These are phyloP conservation scores for Xyrauchen texanus DNA, from an alignment of 2,113 vertebrate genomes.

Conservation along the genomic window DNA sequence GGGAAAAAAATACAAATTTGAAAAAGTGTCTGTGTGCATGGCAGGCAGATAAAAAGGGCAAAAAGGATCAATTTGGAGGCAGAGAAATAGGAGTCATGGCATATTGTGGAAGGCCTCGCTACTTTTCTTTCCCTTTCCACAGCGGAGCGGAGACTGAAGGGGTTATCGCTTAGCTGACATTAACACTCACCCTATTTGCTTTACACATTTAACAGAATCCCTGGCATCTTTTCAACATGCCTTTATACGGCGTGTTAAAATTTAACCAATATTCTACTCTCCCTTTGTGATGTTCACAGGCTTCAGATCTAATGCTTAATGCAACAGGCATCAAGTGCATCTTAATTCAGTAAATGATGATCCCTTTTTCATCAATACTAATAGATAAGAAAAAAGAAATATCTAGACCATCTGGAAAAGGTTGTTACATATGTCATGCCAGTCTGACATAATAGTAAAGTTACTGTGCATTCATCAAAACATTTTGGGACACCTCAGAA, in stretches of 20 bases:
- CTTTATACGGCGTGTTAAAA: constrained; percentile 26
- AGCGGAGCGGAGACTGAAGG: constrained; percentile 37
- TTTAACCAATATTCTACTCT: not conserved
- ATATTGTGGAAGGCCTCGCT: constrained; percentile 58
- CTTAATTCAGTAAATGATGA: not conserved
- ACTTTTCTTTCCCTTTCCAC: constrained; percentile 30
- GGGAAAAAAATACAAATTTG: constrained; percentile 21
- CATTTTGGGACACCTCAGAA: not conserved
- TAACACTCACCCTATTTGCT: constrained; percentile 35
- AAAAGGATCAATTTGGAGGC: constrained; percentile 88
- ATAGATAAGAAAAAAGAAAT: not conserved
- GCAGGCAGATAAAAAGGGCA: constrained; percentile 76
- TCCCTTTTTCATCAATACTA: not conserved
- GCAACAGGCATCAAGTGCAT: constrained; percentile 10
- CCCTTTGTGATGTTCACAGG: not conserved
- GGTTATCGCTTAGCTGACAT: constrained; percentile 53
- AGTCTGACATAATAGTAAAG: not conserved
- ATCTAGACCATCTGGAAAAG: no score
- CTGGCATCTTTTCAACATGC: constrained; percentile 6
- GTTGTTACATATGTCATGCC: no score
- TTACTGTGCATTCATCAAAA: not conserved
- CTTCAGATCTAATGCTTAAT: not conserved
- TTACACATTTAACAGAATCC: constrained; percentile 37
- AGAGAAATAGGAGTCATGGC: constrained; percentile 81
- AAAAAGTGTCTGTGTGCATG: constrained; percentile 63